Evolutionary conservation across 2,888 invertebrate genomes (phyloP).

Genomic region (Caenorhabditis plicata): DNA sequence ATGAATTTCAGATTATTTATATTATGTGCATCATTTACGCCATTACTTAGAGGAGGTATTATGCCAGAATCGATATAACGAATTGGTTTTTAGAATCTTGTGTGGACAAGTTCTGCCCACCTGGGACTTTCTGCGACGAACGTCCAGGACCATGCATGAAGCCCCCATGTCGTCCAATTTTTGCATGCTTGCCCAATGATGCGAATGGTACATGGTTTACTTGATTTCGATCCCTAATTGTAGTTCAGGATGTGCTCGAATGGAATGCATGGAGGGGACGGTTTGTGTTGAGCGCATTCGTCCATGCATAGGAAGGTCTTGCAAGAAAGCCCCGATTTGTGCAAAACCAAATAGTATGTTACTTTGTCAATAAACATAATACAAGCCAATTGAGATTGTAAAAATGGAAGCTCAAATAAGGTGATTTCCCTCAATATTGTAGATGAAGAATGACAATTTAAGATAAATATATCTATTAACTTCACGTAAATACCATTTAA

Average conservation of each 20-base stretch:
- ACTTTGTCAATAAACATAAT: not conserved
- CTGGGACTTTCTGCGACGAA: conserved; percentile 31
- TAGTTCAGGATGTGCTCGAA: conserved; percentile 22
- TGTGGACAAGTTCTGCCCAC: conserved; percentile 29
- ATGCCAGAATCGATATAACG: too few relatives aligned
- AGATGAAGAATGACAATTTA: too few relatives aligned
- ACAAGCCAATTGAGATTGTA: not conserved
- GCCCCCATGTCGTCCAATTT: conserved; percentile 18
- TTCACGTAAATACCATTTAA: too few relatives aligned
- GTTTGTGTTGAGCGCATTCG: conserved; percentile 24
- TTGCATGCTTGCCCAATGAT: conserved; percentile 18
- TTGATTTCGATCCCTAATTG: not conserved
- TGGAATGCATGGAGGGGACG: conserved; percentile 12
- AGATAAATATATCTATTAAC: too few relatives aligned
- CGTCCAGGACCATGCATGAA: conserved; percentile 22
- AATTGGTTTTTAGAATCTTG: conserved; percentile 22
- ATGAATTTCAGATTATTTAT: too few relatives aligned
- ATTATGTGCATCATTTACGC: too few relatives aligned
- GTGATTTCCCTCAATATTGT: too few relatives aligned
- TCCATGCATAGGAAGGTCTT: conserved; percentile 25
- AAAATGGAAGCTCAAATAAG: too few relatives aligned
- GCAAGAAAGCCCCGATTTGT: conserved; percentile 25
- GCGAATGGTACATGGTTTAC: conserved; percentile 12
- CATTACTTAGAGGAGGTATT: too few relatives aligned
- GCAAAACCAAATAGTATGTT: conserved; percentile 22